These are phyloP conservation scores for Gymnopithys bicolor DNA, from an alignment of 2,797 vertebrate genomes.

Conservation along the genomic window DNA sequence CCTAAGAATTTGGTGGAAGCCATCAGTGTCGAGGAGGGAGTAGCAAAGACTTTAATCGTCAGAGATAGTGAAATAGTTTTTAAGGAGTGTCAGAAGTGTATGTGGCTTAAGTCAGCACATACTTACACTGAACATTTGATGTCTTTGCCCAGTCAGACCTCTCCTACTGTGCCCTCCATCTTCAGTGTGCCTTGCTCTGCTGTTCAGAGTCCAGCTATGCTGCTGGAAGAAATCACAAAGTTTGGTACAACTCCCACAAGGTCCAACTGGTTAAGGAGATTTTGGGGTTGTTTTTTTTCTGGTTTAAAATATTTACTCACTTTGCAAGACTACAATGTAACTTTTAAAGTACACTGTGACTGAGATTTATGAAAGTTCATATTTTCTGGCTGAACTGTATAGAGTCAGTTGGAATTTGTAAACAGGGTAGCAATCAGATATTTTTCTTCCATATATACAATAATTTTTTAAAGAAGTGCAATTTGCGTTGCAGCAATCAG, in stretches of 20 bases:
- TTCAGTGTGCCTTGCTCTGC: slow-evolving; percentile 45
- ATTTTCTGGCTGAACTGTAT: slow-evolving; percentile 75
- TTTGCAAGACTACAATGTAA: slow-evolving; percentile 63
- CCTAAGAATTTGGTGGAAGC: neutral
- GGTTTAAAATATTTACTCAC: slow-evolving; percentile 59
- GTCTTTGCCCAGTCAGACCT: neutral
- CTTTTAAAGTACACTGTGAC: slow-evolving; percentile 75
- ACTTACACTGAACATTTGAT: neutral
- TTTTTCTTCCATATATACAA: slow-evolving; percentile 85
- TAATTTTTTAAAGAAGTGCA: slow-evolving; percentile 87
- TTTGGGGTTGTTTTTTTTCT: neutral
- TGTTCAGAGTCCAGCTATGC: slow-evolving; percentile 6
- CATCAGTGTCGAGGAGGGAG: neutral
- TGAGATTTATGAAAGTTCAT: slow-evolving; percentile 83
- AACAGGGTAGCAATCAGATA: slow-evolving; percentile 94
- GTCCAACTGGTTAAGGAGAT: slow-evolving; percentile 45
- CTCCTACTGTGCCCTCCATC: neutral
- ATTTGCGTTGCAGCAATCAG: slow-evolving; percentile 89
- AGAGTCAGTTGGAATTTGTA: slow-evolving; percentile 76
- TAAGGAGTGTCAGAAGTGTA: neutral
- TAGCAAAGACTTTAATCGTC: slow-evolving; percentile 33
- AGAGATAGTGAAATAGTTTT: slow-evolving; percentile 20
- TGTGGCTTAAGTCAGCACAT: neutral
- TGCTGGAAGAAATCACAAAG: slow-evolving; percentile 47
- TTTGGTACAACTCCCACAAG: slow-evolving; percentile 70